Evolutionary conservation across 1,140 invertebrate genomes (phyloP), one percentile per base, ranked within the genome.

Genomic region (Chlorops oryzae): DNA sequence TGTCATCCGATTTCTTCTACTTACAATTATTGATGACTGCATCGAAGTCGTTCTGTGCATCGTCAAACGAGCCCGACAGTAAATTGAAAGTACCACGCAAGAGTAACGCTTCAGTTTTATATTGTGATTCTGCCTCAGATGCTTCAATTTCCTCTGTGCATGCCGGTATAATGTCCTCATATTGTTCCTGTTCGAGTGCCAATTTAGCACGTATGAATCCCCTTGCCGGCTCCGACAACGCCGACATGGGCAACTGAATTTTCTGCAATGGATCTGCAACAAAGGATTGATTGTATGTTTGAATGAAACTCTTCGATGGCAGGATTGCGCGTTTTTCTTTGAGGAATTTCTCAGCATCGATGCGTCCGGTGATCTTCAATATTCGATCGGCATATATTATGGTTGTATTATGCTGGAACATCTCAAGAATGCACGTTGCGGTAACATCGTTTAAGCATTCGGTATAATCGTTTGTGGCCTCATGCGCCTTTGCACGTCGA

Each of bases 371-470:
- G 59, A 81, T 74, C 70, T 92, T 93, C 1, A 96, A 75, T 32
- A 96, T 81, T 48, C 86, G 78, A 74, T 97, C 93, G 15, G 92
- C 92, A 69, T 85, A 84, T 37, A 83, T 68, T 13, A 96, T 73
- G 34, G 85, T 85, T 43, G 74, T 78, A 59, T 86, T 83, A 66
- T 92, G 91, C 58, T 83, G 78, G 73, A 95, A 98, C 52, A 81
- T 80, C 76, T 96, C 92, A 47, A 96, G 73, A 58, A 96, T 86
- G 74, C 91, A 96, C 17, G 90, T 87, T 40, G 88, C 85, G 13
- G 92, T 96, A 0, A 95, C 81, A 79, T 97, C 92, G 78, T 96
- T 91, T 34, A 97, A 73, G 39, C 88, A 85, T 45, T 85, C 77
- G 58, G 84, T 79, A 51, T 90, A 79, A 51, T 95, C 81, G 57